Base-by-base conservation (phyloP, 2,797 vertebrate species). In the Artibeus jamaicensis region DNA sequence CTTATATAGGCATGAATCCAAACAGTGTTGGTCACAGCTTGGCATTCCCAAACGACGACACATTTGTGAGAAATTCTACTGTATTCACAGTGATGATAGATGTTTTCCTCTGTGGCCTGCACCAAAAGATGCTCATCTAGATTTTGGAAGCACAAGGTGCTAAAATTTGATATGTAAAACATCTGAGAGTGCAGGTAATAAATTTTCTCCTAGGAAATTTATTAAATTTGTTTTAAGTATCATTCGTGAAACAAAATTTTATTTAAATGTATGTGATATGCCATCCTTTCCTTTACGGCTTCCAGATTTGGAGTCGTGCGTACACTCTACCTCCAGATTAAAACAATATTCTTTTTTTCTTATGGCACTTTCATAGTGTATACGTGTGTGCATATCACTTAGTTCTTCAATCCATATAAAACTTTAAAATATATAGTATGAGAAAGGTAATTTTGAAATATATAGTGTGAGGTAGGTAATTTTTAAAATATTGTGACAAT, bases 41-140 rank as follows among this genome's bases (percentile, higher is more conserved):
- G 37, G 44, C 15, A 44, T 95, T 82, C 15, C 73, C 67, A 83
- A 81, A 97, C 78, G 91, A 86, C 42, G 83, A 90, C 57, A 91
- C 48, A n/a, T 79, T 82, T 94, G 37, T 94, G 79, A 71, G 57
- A 93, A 65, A 57, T 74, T 55, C n/a, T 87, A 39, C 59, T 42
- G 16, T 78, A 37, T 55, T 85, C 77, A 68, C 19, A 59, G 77
- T 7, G 26, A 37, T 95, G 91, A 87, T 21, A 76, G 86, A 86
- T 37, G 65, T 65, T 70, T 89, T 92, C 59, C 59, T 89, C 14
- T 74, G 93, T 18, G 34, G 44, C 37, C n/a, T 19, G 4, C 37
- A 89, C 59, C 53, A 73, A 93, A 78, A 78, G 39, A 79, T 32
- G 44, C 73, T 76, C 44, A 62, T n/a, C 55, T 22, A 34, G 26